A percentile compares a stretch with the other conserved stretches of the same genome.
phyloP scores from a whole-genome alignment of 2,797 vertebrate genomes.

The Lepilemur ruficaudatus region DNA sequence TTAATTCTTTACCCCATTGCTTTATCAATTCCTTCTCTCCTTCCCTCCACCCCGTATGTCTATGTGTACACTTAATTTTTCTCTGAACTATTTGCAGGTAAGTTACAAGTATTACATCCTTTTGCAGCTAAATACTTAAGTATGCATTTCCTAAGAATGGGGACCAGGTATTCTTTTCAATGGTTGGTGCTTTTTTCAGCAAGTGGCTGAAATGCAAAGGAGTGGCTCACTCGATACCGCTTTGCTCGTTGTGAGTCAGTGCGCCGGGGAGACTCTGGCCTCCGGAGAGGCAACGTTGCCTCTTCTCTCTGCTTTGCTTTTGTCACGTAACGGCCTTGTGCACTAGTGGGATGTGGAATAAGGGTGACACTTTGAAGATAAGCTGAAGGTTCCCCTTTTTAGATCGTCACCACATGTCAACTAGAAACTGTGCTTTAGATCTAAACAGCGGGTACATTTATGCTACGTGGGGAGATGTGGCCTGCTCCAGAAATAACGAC shows the following conservation, averaged over 20 bases:
- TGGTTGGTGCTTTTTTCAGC: background rate
- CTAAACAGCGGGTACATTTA: background rate
- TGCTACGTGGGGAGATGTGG: background rate
- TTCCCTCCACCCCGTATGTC: background rate
- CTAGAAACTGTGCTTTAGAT: background rate
- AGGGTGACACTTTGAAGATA: background rate
- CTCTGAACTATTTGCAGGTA: constrained; percentile 17
- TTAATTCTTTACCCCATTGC: background rate
- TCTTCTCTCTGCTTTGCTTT: background rate
- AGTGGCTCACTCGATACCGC: background rate
- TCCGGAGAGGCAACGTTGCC: background rate
- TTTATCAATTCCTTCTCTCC: background rate
- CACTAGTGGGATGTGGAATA: too few relatives aligned
- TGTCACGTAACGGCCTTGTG: fast-evolving
- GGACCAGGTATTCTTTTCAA: background rate
- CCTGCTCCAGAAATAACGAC: background rate
- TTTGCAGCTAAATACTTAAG: background rate
- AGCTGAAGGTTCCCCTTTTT: background rate
- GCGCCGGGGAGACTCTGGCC: background rate
- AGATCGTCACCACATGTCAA: too few relatives aligned
- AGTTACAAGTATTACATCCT: background rate
- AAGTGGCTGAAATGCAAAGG: background rate
- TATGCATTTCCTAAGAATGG: background rate
- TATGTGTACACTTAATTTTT: background rate
- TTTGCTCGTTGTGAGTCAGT: background rate